phyloP scores from a whole-genome alignment of 2,797 vertebrate genomes.

The Eulemur mongoz region DNA sequence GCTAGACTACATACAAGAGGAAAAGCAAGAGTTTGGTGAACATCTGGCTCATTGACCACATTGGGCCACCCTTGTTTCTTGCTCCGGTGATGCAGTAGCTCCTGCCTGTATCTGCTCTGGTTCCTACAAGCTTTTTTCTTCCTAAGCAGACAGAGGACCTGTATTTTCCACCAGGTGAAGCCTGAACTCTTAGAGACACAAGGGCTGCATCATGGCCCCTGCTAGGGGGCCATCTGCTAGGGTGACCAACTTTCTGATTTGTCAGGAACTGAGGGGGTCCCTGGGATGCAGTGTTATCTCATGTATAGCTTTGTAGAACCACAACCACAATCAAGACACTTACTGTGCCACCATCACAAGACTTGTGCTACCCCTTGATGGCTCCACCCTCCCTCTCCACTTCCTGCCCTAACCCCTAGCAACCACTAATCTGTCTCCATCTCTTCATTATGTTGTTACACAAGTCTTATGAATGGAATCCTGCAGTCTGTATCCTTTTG shows the following conservation, averaged over 20 bases:
- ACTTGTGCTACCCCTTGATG: neutral
- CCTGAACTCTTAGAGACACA: neutral
- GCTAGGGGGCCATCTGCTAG: neutral
- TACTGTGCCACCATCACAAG: neutral
- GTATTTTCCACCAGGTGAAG: neutral
- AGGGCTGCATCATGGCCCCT: neutral
- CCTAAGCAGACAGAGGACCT: neutral
- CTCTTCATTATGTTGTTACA: conserved; percentile 37
- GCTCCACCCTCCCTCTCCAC: neutral
- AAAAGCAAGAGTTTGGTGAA: neutral
- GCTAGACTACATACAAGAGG: neutral
- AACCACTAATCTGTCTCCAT: conserved; percentile 4
- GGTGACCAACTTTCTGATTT: neutral
- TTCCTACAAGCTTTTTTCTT: neutral
- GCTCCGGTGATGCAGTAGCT: neutral
- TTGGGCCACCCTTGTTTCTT: neutral
- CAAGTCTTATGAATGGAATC: conserved; percentile 27
- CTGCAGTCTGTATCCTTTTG: neutral
- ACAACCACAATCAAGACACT: neutral
- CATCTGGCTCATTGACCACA: neutral
- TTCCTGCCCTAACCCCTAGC: neutral
- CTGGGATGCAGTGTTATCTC: neutral
- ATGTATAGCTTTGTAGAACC: neutral
- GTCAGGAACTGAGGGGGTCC: neutral
- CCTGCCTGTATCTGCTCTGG: neutral